A percentile compares a stretch with the other conserved stretches of the same genome.
phyloP scores from a whole-genome alignment of 2,113 vertebrate species.

The Monarcha castaneiventris region DNA sequence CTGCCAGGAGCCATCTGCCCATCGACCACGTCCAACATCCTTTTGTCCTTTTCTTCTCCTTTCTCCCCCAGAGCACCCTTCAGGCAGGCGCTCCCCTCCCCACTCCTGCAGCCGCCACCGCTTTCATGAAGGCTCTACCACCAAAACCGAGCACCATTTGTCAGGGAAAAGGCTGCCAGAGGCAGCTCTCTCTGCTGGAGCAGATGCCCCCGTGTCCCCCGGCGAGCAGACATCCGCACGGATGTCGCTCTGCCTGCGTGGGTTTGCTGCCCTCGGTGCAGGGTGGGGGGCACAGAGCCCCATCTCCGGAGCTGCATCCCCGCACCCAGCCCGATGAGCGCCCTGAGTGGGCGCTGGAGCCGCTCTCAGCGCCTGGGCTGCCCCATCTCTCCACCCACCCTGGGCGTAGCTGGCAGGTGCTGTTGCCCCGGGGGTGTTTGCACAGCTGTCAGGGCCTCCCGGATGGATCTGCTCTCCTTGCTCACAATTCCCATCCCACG shows the following conservation, averaged over 20 bases:
- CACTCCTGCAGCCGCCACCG: not conserved
- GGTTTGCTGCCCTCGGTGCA: accelerated
- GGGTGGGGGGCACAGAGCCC: not conserved
- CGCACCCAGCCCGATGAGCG: not conserved
- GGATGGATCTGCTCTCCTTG: not conserved
- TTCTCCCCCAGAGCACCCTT: not conserved
- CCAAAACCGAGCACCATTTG: constrained; percentile 35
- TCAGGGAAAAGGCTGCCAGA: not conserved
- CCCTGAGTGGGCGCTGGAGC: not conserved
- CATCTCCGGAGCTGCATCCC: accelerated
- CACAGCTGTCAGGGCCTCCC: not conserved
- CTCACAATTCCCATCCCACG: not conserved
- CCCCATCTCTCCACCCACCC: not conserved
- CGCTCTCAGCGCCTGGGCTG: accelerated
- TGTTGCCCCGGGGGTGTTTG: not conserved
- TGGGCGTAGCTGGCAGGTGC: not conserved
- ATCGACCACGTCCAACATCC: accelerated
- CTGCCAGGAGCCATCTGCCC: not conserved
- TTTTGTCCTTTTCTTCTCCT: not conserved
- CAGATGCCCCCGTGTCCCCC: not conserved
- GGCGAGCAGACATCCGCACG: accelerated
- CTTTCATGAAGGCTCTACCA: not conserved
- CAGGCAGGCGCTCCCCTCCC: not conserved
- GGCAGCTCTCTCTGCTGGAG: not conserved
- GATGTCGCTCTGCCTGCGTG: accelerated